Evolutionary conservation across 2,113 vertebrate species (phyloP).

Genomic region (Chaetura pelagica): DNA sequence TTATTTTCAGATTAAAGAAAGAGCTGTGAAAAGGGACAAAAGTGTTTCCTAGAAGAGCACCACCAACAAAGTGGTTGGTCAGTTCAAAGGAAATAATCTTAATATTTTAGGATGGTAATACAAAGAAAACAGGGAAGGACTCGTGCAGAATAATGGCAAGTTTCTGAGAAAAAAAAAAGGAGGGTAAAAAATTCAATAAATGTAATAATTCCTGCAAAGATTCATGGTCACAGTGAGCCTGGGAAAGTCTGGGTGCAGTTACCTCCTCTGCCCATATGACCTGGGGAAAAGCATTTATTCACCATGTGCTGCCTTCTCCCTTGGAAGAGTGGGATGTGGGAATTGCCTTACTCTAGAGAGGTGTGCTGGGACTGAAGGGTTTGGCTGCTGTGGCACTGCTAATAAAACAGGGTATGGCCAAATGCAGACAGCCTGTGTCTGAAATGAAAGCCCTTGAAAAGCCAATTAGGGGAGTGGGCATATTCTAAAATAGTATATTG

Average conservation of each 20-base stretch:
- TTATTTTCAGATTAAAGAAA: constrained; percentile 46
- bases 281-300: neutral
- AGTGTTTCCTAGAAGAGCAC: neutral
- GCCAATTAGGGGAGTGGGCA: neutral
- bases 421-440: rapidly evolving
- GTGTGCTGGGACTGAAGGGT: neutral
- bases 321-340: too few species aligned
- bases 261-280: neutral
- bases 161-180: neutral
- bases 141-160: rapidly evolving
- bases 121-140: neutral
- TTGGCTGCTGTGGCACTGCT: neutral
- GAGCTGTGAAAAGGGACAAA: neutral
- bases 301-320: rapidly evolving
- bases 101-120: neutral
- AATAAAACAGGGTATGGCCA: neutral
- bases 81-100: neutral
- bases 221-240: neutral
- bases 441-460: neutral
- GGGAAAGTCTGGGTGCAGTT: neutral
- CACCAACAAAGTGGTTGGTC: rapidly evolving
- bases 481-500: neutral
- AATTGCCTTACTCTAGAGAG: neutral
- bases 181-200: neutral
- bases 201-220: neutral